Percentiles rank a stretch among this genome's conserved stretches.
Conservation (phyloP, 92 coral and sea anemone species). For the Paramuricea clavata region DNA sequence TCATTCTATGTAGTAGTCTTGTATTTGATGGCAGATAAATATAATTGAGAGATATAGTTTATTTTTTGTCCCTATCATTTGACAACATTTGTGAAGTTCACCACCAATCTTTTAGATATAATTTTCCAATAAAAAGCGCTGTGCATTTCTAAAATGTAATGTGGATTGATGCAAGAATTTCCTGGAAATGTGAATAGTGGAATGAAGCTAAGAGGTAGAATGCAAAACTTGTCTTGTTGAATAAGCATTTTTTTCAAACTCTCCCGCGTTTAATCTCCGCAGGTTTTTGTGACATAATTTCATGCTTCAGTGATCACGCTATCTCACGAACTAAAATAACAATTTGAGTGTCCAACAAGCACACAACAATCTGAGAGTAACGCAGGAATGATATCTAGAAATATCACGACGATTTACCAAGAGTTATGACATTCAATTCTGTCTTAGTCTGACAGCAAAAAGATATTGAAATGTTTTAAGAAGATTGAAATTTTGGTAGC, state of each 20-base stretch:
- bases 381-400: background rate
- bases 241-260: background rate
- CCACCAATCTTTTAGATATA: no score
- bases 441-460: background rate
- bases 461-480: background rate
- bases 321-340: slow-evolving; percentile 25
- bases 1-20: no score
- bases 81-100: no score
- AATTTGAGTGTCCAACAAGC: background rate
- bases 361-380: background rate
- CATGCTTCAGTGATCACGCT: background rate
- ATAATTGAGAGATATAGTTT: no score
- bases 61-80: no score
- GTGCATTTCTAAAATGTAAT: no score
- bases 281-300: slow-evolving; percentile 43
- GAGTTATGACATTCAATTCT: background rate
- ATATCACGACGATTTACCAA: background rate
- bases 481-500: background rate
- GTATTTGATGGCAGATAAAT: no score
- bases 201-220: no score
- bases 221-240: background rate
- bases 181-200: no score
- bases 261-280: background rate
- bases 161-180: no score
- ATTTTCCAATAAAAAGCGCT: no score